Evolutionary conservation across 2,113 vertebrate species (phyloP), one percentile per base, ranked within the genome.

Genomic region (Egretta garzetta): DNA sequence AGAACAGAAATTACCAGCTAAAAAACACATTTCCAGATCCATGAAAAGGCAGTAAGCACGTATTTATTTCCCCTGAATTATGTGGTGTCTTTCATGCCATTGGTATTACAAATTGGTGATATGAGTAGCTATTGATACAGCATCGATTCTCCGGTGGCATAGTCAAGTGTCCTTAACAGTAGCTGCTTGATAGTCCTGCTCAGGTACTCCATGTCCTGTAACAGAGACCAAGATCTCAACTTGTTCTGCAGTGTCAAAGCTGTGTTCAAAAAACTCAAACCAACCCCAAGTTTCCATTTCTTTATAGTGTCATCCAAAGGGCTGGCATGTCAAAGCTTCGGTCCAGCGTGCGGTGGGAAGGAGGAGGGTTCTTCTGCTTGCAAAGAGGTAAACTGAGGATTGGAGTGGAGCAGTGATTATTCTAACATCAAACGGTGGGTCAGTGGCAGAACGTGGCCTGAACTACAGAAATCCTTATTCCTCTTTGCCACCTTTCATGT

Each of bases 1-100:
- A 88, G 82, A 89, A 7, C 67, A 90, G 79, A 97, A 93, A 71
- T 94, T 79, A 79, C 56, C 88, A 92, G 71, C 91, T 96, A 67
- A 67, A 84, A 97, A 96, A 91, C 41, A 95, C 82, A 91, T 95
- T 97, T 95, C 85, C 90, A 95, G 82, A 56, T 92, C 80, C 62
- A 75, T 56, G 68, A 90, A 73, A 96, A 96, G 80, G 86, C 86
- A 96, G 81, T 24, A 90, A 81, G 91, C 28, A 6, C 5, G 2
- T 41, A 2, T 41, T 86, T 55, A 33, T 41, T 53, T 47, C 10
- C 24, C 50, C 70, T 70, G 75, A 95, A 93, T 82, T 68, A 84
- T 64, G 75, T 63, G 37, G 30, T 67, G 74, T 19, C 58, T 95
- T 96, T 94, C 59, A 71, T 77, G 79, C 23, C 59, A 32, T 85